A percentile compares a stretch with the other conserved stretches of the same genome.
Evolutionary conservation across 2,888 invertebrate species (phyloP).

Genomic region (Alloscopus bannaensis): DNA sequence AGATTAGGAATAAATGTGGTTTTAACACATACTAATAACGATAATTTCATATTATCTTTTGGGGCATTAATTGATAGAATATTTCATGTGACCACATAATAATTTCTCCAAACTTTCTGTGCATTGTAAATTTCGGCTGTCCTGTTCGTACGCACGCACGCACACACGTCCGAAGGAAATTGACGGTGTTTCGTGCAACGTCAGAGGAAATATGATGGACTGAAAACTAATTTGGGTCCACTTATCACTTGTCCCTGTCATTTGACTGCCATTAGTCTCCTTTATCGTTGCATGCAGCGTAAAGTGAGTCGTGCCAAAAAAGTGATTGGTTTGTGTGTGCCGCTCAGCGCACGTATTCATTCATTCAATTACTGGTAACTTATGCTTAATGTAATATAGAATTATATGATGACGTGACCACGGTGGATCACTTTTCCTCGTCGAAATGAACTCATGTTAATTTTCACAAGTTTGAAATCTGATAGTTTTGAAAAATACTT

Average conservation of each 20-base stretch:
- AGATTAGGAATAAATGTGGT: constrained; percentile 1
- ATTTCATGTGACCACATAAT: too few relatives aligned
- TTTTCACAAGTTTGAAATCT: too few relatives aligned
- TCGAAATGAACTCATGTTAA: too few relatives aligned
- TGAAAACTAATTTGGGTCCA: constrained; percentile 53
- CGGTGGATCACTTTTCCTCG: too few relatives aligned
- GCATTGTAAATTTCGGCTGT: too few relatives aligned
- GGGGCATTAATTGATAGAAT: too few relatives aligned
- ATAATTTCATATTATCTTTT: too few relatives aligned
- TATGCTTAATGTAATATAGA: too few relatives aligned
- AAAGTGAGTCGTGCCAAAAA: background rate
- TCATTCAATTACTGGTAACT: constrained; percentile 15
- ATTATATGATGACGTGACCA: too few relatives aligned
- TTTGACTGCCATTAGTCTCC: constrained; percentile 44
- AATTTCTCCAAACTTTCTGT: too few relatives aligned
- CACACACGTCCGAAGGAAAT: background rate
- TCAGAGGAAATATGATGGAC: constrained; percentile 30
- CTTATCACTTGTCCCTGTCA: constrained; percentile 59
- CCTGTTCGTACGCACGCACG: constrained; percentile 10
- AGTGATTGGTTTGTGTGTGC: background rate
- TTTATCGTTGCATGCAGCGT: background rate
- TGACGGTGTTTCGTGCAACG: background rate
- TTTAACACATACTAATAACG: background rate
- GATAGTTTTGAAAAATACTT: too few relatives aligned
- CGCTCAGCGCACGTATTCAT: background rate